Conservation (phyloP, 2,888 invertebrate species). For the Heliconius hortense region DNA sequence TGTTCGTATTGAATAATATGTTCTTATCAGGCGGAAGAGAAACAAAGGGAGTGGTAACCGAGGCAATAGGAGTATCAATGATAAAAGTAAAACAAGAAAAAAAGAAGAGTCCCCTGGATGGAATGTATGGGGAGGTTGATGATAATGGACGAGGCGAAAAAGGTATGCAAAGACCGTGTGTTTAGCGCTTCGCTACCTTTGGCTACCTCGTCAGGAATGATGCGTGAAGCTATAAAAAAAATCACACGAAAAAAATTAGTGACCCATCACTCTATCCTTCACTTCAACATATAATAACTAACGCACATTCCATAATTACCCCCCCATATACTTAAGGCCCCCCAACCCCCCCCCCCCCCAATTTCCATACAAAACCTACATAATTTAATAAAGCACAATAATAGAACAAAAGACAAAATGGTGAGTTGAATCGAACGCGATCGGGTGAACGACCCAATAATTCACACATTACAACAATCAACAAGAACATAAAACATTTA, state of each 20-base stretch:
- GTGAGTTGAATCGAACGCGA: conserved; percentile 17
- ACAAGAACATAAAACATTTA: conserved; percentile 34
- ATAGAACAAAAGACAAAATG: conserved; percentile 15
- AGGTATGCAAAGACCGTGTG: no score
- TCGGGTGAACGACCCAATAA: conserved; percentile 34
- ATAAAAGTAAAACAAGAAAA: no score
- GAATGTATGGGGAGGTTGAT: no score
- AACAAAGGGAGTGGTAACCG: no score
- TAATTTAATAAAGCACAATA: conserved; percentile 6
- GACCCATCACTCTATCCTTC: not conserved
- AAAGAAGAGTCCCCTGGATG: no score
- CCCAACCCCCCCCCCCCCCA: no score
- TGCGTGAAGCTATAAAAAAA: not conserved
- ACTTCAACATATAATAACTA: not conserved
- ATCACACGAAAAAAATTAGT: not conserved
- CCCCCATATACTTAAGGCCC: not conserved
- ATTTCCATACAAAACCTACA: not conserved
- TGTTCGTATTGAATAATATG: no score
- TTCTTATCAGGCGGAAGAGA: no score
- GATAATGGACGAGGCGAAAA: no score
- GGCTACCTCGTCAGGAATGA: not conserved
- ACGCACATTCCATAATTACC: not conserved
- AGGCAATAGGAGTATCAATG: no score
- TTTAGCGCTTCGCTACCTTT: not conserved
- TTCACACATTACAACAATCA: conserved; percentile 36